Evolutionary conservation across 2,888 invertebrate species (phyloP).

Genomic region (Arge pagana): DNA sequence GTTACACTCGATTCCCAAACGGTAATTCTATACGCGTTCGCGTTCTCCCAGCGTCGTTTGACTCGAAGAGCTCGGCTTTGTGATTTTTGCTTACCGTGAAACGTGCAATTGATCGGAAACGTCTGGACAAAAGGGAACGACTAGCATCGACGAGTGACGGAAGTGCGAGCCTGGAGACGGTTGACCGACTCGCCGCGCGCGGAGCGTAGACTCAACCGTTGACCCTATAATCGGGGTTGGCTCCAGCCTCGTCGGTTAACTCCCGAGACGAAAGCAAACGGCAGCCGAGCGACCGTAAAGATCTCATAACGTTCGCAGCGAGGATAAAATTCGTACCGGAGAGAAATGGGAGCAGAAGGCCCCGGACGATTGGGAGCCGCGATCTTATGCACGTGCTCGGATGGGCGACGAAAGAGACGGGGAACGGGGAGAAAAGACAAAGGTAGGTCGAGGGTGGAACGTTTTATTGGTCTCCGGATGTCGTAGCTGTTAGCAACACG

Average conservation of each 20-base stretch:
- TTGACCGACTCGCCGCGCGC: constrained; percentile 1
- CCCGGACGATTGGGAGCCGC: neutral
- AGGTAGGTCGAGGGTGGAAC: constrained; percentile 3
- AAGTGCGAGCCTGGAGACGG: too few relatives aligned
- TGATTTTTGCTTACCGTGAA: too few relatives aligned
- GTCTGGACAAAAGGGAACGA: too few relatives aligned
- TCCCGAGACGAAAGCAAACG: constrained; percentile 14
- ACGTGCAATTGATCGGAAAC: too few relatives aligned
- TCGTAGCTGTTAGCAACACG: constrained; percentile 20
- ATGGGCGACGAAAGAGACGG: neutral
- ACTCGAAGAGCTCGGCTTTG: too few relatives aligned
- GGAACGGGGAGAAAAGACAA: constrained; percentile 7
- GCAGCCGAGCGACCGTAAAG: constrained; percentile 13
- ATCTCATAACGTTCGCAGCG: constrained; percentile 3
- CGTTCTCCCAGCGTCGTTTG: too few relatives aligned
- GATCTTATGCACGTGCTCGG: constrained; percentile 12
- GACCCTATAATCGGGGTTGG: constrained; percentile 10
- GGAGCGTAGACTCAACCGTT: constrained; percentile 1
- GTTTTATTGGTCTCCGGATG: constrained; percentile 17
- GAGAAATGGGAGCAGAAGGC: constrained; percentile 1
- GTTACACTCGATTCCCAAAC: too few relatives aligned
- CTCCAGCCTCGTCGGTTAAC: constrained; percentile 10
- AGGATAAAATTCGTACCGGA: constrained; percentile 11
- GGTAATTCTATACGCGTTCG: too few relatives aligned
- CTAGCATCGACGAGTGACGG: too few relatives aligned